Percentiles rank a stretch among this genome's conserved stretches.
phyloP scores from a whole-genome alignment of 2,113 vertebrate species.

The Xiphorhynchus elegans region DNA sequence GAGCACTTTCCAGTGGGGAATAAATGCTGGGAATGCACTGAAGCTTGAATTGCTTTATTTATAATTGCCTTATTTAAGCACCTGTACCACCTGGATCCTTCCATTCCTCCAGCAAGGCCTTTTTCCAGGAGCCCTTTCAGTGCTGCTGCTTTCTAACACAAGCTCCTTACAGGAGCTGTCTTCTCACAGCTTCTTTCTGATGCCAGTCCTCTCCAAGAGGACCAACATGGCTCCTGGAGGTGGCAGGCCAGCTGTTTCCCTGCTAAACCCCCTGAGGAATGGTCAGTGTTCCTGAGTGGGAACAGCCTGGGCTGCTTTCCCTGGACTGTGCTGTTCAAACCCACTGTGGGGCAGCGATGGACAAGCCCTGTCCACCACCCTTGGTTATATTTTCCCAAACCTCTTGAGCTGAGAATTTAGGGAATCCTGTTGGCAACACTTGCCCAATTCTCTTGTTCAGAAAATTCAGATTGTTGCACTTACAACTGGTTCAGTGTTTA shows the following conservation, averaged over 20 bases:
- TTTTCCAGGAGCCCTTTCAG: not conserved
- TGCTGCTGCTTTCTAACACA: not conserved
- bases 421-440: not conserved
- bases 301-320: not conserved
- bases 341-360: accelerated
- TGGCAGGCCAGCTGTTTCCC: not conserved
- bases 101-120: not conserved
- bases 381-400: not conserved
- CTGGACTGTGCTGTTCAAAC: not conserved
- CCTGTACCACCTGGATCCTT: not conserved
- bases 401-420: not conserved
- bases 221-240: not conserved
- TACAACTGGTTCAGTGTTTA: not conserved
- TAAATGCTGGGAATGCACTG: not conserved
- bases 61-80: not conserved
- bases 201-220: not conserved
- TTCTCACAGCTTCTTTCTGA: not conserved
- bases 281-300: no score
- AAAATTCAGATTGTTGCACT: not conserved
- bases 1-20: not conserved
- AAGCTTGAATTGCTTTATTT: not conserved
- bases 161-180: not conserved
- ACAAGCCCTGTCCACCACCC: no score
- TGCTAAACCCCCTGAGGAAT: accelerated
- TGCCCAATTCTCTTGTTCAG: not conserved